These are phyloP conservation scores for Bothrops alternatus DNA, from an alignment of 2,797 vertebrate species.

Conservation along the genomic window DNA sequence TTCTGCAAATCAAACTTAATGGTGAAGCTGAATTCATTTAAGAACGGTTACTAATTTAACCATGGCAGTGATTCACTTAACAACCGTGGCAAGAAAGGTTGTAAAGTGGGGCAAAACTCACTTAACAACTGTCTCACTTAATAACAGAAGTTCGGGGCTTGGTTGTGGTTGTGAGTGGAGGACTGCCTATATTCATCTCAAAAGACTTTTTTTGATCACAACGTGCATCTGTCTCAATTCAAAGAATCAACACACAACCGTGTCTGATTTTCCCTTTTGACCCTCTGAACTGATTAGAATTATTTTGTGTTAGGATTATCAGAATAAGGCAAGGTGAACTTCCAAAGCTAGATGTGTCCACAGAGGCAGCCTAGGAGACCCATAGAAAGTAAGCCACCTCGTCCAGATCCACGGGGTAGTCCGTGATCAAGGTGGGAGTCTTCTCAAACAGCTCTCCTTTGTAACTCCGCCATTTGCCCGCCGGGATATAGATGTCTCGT, in stretches of 20 bases:
- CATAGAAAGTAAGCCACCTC: constrained; percentile 93
- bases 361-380: constrained; percentile 67
- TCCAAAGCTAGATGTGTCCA: constrained; percentile 75
- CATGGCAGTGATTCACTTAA: neutral
- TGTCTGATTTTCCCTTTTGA: neutral
- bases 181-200: neutral
- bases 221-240: neutral
- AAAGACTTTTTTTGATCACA: neutral
- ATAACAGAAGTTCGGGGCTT: neutral
- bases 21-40: neutral
- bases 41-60: neutral
- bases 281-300: constrained; percentile 34
- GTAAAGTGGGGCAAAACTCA: neutral
- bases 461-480: constrained; percentile 90
- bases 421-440: constrained; percentile 84
- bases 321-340: constrained; percentile 68
- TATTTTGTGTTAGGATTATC: constrained; percentile 40
- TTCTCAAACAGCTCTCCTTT: constrained; percentile 91
- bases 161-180: neutral
- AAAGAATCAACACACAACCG: neutral
- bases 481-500: constrained; percentile 91
- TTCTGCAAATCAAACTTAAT: neutral
- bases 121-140: neutral
- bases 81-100: neutral
- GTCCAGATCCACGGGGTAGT: constrained; percentile 89